A percentile compares a stretch with the other conserved stretches of the same genome.
Conservation (phyloP, 2,888 invertebrate genomes). For the Emmelina monodactyla region DNA sequence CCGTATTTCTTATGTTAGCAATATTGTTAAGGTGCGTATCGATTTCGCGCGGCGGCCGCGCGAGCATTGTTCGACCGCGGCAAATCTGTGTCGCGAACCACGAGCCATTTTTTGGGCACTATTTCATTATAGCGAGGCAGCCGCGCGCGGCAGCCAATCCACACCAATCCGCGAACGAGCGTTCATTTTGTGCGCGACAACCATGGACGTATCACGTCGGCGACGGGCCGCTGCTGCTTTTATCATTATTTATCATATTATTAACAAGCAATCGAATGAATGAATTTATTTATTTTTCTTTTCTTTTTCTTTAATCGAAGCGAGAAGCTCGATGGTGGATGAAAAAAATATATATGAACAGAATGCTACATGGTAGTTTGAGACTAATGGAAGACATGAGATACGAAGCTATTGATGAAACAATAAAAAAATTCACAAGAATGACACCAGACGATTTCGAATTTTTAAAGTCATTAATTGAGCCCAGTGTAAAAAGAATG, state of each 20-base stretch:
- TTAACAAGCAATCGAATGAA: no score
- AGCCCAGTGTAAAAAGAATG: slow-evolving; percentile 1
- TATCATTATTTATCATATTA: no score
- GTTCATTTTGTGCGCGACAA: no score
- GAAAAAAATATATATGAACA: slow-evolving; percentile 16
- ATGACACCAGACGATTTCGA: slow-evolving; percentile 3
- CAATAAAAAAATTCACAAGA: not conserved
- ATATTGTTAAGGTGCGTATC: slow-evolving; percentile 2
- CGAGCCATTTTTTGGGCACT: no score
- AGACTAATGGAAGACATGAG: not conserved
- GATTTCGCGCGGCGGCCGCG: slow-evolving; percentile 3
- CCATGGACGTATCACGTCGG: no score
- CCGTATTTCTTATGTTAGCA: not conserved
- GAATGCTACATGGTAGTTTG: slow-evolving; percentile 15
- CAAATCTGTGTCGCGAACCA: not conserved
- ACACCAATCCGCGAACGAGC: no score
- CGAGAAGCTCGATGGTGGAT: slow-evolving; percentile 14
- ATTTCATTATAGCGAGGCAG: no score
- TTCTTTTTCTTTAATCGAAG: no score
- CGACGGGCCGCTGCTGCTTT: no score
- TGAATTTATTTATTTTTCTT: no score
- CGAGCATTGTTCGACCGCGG: slow-evolving; percentile 3
- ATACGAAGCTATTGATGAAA: not conserved
- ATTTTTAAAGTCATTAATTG: slow-evolving; percentile 3
- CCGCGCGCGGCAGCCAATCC: no score